These are phyloP conservation scores for Cremastinae sp. DNA, from an alignment of 2,888 invertebrate genomes.

Conservation along the genomic window DNA sequence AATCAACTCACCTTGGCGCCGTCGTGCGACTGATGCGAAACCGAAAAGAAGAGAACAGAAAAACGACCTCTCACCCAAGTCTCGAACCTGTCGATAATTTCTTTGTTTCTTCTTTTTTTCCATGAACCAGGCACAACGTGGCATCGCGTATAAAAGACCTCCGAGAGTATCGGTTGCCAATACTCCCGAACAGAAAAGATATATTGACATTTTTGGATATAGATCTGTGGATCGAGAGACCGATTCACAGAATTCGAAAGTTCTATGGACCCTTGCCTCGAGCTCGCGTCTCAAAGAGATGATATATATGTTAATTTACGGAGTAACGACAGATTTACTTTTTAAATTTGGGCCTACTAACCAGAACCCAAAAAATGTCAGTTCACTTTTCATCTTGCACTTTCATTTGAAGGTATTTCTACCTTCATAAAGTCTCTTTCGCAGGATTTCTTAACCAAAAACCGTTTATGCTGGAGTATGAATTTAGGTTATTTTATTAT, in stretches of 20 bases:
- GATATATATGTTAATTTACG: slow-evolving; percentile 28
- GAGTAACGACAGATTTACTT: slow-evolving; percentile 20
- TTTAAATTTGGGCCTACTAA: slow-evolving; percentile 31
- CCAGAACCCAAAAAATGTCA: neutral
- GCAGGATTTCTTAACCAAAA: too few relatives aligned
- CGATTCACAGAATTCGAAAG: slow-evolving; percentile 37
- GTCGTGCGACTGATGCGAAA: slow-evolving; percentile 50
- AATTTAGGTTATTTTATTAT: slow-evolving; percentile 27
- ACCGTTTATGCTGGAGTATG: slow-evolving; percentile 20
- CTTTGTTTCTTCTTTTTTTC: slow-evolving; percentile 13
- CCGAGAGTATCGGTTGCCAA: slow-evolving; percentile 18
- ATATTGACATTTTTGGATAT: slow-evolving; percentile 44
- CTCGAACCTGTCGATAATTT: slow-evolving; percentile 50
- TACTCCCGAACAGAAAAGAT: slow-evolving; percentile 36
- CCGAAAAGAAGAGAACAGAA: slow-evolving; percentile 60
- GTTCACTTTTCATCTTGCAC: neutral
- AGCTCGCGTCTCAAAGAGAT: slow-evolving; percentile 16
- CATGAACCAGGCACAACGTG: slow-evolving; percentile 24
- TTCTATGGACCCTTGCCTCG: slow-evolving; percentile 8
- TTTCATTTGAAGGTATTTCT: too few relatives aligned
- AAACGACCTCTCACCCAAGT: slow-evolving; percentile 64
- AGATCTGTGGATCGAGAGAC: slow-evolving; percentile 35
- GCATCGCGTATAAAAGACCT: slow-evolving; percentile 15
- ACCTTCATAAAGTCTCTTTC: neutral
- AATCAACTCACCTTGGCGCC: slow-evolving; percentile 64